Conservation (phyloP, 2,113 vertebrate species). For the Vombatus ursinus region DNA sequence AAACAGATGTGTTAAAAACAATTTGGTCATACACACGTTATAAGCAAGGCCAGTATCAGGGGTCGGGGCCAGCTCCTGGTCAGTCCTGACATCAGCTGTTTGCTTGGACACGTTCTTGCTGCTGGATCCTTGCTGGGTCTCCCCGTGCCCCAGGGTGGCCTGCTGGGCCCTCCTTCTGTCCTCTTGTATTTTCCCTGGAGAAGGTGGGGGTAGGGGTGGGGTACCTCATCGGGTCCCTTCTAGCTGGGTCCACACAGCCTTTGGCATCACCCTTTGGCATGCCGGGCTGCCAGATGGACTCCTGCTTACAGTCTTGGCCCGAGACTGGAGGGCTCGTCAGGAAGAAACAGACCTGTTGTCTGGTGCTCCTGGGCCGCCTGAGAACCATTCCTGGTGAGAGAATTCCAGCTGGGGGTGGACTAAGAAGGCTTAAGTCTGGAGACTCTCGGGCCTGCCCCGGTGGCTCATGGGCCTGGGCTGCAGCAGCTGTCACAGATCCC, state of each 20-base stretch:
- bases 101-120: neutral
- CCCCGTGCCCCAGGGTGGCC: neutral
- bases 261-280: neutral
- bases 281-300: neutral
- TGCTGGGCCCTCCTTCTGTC: neutral
- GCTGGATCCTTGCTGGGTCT: neutral
- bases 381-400: neutral
- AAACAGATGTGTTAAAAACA: too few relatives aligned
- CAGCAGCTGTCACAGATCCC: neutral
- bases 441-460: neutral
- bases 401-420: neutral
- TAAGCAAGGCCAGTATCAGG: too few relatives aligned
- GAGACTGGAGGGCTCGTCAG: too few relatives aligned
- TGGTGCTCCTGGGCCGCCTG: neutral
- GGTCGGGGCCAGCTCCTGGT: neutral
- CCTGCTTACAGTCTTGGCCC: neutral
- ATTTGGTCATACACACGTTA: too few relatives aligned
- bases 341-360: neutral
- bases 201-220: neutral
- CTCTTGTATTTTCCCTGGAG: neutral
- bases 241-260: neutral
- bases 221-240: neutral
- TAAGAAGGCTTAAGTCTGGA: neutral
- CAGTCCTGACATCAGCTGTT: neutral
- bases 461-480: neutral